Evolutionary conservation across 2,113 vertebrate genomes (phyloP), one percentile per base, ranked within the genome.

Genomic region (Zosterops hypoxanthus): DNA sequence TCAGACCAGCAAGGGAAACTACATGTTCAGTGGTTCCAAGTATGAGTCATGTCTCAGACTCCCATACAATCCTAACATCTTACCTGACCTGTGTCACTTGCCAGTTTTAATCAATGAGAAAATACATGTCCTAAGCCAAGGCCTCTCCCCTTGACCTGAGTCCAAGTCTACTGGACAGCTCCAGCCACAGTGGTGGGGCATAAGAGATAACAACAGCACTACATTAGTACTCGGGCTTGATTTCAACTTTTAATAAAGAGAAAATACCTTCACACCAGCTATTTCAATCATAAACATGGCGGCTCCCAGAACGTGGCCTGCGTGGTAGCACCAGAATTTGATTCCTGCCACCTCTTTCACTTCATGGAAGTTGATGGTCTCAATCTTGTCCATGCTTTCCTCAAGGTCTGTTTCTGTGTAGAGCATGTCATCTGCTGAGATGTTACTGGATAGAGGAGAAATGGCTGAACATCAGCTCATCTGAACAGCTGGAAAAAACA

Each of bases 231-330:
- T 70, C 55, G 57, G 73, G 18, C 28, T 9, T 14, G 22, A 71
- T 63, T 77, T 77, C 71, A 85, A 9, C 11, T 25, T 10, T 3
- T n/a, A 79, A 47, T 22, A 81, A 86, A 33, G 88, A 70, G 39
- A 19, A 28, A 80, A 60, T 97, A 99, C 99, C 98, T 99, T 99
- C 78, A 99, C 99, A 18, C 99, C 99, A 6, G 99, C 99, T 77
- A 99, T 99, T 97, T 99, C 99, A 3, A 99, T 99, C 99, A 99
- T 99, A 88, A 99, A 99, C 99, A 99, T 99, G 94, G 99, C 99
- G 6, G 99, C 99, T 82, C 99, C 99, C 75, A 99, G 98, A 42
- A 99, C 99, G 5, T 99, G 99, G 44, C 99, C 99, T 0, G 99
- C 99, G 0, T 99, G 99, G 95, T 99, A 99, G 95, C 99, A 99